phyloP scores from a whole-genome alignment of 2,797 vertebrate genomes.

The Varecia variegata region DNA sequence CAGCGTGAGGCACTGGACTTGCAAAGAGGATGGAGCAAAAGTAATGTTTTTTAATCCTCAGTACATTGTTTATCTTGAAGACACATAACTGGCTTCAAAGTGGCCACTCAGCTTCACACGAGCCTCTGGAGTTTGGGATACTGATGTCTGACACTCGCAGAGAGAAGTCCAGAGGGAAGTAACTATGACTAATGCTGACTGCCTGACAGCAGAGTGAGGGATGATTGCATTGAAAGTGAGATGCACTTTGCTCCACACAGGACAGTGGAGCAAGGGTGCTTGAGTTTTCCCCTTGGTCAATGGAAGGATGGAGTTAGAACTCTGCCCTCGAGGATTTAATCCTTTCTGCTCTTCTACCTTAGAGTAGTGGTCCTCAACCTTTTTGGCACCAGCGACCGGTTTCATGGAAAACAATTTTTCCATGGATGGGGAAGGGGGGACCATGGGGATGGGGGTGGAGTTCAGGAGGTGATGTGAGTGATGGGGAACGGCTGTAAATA shows the following conservation, averaged over 20 bases:
- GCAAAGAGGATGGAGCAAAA: neutral
- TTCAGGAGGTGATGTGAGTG: too few relatives aligned
- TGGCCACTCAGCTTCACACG: neutral
- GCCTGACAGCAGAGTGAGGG: neutral
- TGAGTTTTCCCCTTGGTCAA: neutral
- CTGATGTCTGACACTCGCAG: neutral
- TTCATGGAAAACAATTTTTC: too few relatives aligned
- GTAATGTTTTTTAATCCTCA: neutral
- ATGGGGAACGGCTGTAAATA: too few relatives aligned
- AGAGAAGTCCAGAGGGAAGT: neutral
- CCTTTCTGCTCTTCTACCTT: neutral
- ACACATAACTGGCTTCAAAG: neutral
- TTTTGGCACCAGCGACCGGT: too few relatives aligned
- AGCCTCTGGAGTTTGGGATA: neutral
- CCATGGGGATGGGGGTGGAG: too few relatives aligned
- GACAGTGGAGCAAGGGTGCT: neutral
- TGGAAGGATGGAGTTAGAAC: neutral
- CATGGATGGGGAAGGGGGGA: too few relatives aligned
- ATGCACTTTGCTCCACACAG: neutral
- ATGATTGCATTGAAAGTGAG: neutral
- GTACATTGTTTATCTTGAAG: constrained; percentile 17
- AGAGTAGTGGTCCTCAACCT: too few relatives aligned
- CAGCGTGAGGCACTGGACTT: neutral
- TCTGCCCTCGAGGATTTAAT: neutral
- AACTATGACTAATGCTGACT: neutral